A percentile compares a stretch with the other conserved stretches of the same genome.
Conservation (phyloP, 2,113 vertebrate species). For the Canis aureus region DNA sequence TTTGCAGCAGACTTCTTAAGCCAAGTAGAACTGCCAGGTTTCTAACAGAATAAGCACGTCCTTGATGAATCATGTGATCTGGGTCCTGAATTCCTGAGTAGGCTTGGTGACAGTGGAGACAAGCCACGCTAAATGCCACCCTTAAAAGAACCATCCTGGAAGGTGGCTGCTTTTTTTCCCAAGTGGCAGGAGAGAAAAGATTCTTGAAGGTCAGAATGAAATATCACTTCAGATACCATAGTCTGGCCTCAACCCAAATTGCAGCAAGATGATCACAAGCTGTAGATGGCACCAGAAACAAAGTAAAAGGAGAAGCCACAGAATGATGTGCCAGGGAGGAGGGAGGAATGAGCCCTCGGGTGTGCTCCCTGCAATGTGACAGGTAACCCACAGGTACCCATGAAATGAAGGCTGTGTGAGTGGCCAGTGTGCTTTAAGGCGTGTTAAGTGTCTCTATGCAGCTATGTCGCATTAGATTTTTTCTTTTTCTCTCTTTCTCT, state of each 20-base stretch:
- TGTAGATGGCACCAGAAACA: not conserved
- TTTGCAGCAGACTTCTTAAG: rapidly evolving
- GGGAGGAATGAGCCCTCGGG: not conserved
- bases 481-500: not conserved
- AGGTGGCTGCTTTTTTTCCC: not conserved
- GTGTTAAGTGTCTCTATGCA: rapidly evolving
- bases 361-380: too few relatives aligned
- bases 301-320: rapidly evolving
- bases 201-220: too few relatives aligned
- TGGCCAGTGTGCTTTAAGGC: rapidly evolving
- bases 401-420: too few relatives aligned
- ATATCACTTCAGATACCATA: rapidly evolving
- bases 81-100: rapidly evolving
- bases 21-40: too few relatives aligned
- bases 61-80: rapidly evolving
- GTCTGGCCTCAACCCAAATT: not conserved
- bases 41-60: rapidly evolving
- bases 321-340: not conserved
- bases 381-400: rapidly evolving
- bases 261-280: not conserved
- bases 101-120: rapidly evolving
- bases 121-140: too few relatives aligned
- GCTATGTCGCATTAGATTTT: rapidly evolving
- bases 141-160: not conserved
- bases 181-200: not conserved